Evolutionary conservation across 1,140 invertebrate species (phyloP), one percentile per base, ranked within the genome.

Genomic region (Polypedilum pembai): DNA sequence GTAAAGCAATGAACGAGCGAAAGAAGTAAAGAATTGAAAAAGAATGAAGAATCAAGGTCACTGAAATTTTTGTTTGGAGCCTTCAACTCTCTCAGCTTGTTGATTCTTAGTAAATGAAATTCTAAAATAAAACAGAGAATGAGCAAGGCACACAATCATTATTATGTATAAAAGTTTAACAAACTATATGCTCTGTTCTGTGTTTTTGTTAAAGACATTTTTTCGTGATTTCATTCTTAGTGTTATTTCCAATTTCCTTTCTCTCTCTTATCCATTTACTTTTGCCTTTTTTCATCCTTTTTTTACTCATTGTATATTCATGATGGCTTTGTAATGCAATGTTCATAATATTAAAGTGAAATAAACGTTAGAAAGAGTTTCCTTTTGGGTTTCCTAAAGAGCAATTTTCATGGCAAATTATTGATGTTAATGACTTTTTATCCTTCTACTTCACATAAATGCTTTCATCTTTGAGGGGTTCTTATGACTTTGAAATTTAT

Each of bases 71-170:
- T 56, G 45, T 56, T 8, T 33, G 24, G 5, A 56, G 45, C 45
- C 45, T 56, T 56, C 45, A 56, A 56, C 45, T 56, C 45, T 56
- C n/a, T 56, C n/a, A 56, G 45, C 45, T 56, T 56, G 45, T 56
- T 56, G 45, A 56, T 56, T 56, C 45, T 12, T n/a, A 56, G n/a
- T n/a, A 56, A 56, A 56, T 15, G 4, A 56, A 56, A 56, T 45
- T 10, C 12, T 56, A 15, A 56, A n/a, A 56, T 0, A 56, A 12
- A 56, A n/a, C 45, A 15, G 12, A 56, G 45, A 56, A 56, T n/a
- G 12, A 56, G n/a, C 12, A 56, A 15, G 45, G 41, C 41, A 45
- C 41, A 45, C 45, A 56, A 56, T 56, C 4, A n/a, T 56, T 56
- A n/a, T 56, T 56, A 56, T 56, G 45, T 56, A 56, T 56, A 56